Percentiles rank a stretch among this genome's conserved stretches.
Evolutionary conservation across 2,113 vertebrate genomes (phyloP).

Genomic region (Lampris incognitus): DNA sequence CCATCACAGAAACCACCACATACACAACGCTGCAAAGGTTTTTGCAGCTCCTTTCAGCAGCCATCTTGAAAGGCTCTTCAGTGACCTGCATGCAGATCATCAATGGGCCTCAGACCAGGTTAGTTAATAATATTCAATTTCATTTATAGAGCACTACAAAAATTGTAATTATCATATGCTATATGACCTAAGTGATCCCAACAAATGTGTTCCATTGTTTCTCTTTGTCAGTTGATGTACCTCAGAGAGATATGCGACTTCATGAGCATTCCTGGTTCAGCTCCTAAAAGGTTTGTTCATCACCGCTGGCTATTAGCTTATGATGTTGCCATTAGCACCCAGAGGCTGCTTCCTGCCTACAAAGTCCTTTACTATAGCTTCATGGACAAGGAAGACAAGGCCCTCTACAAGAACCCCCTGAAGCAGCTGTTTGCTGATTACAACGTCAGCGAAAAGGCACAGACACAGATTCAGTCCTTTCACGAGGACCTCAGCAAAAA

Average conservation of each 20-base stretch:
- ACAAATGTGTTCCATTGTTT: too few relatives aligned
- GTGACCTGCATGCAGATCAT: conserved; percentile 18
- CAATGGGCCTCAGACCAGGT: conserved; percentile 17
- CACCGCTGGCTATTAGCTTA: conserved; percentile 8
- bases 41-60: not conserved
- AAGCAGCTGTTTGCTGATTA: too few relatives aligned
- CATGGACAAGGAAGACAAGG: conserved; percentile 2
- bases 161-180: not conserved
- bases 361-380: conserved; percentile 5
- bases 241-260: not conserved
- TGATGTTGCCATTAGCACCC: not conserved
- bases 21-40: conserved; percentile 12
- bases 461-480: not conserved
- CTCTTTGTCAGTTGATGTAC: not conserved
- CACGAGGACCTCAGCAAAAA: not conserved
- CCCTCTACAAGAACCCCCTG: too few relatives aligned
- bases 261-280: not conserved
- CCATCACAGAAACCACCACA: conserved; percentile 5
- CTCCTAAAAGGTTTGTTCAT: not conserved
- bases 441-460: not conserved
- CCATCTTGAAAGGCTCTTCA: conserved; percentile 25
- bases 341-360: conserved; percentile 2
- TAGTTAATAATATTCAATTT: too few relatives aligned
- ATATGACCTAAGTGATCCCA: too few relatives aligned
- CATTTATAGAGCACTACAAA: too few relatives aligned